A percentile compares a stretch with the other conserved stretches of the same genome.
Evolutionary conservation across 2,797 vertebrate genomes (phyloP).

Genomic region (Meriones psammophilus): DNA sequence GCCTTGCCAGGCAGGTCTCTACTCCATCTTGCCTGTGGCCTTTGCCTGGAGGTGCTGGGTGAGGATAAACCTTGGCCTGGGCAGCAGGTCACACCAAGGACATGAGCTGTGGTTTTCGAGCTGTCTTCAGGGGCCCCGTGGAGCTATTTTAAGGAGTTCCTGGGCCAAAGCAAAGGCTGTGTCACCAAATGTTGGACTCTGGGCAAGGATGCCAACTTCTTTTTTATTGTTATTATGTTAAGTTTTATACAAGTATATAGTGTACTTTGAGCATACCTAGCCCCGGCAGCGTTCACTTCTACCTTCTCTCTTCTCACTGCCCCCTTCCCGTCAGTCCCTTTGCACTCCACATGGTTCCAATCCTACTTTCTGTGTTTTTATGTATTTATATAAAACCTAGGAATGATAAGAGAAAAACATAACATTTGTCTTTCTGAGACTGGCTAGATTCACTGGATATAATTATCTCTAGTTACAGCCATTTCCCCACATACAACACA

Average conservation of each 20-base stretch:
- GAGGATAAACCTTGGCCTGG: neutral
- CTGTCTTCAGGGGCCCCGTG: neutral
- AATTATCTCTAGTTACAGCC: neutral
- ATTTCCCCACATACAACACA: neutral
- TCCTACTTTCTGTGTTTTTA: neutral
- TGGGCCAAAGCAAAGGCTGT: neutral
- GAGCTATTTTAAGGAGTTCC: neutral
- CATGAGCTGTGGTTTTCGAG: fast-evolving
- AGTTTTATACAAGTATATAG: neutral
- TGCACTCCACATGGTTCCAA: neutral
- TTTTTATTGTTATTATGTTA: neutral
- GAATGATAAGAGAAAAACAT: neutral
- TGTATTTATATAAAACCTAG: neutral
- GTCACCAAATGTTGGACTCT: neutral
- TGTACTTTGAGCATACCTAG: neutral
- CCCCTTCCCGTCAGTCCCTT: neutral
- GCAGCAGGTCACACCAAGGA: neutral
- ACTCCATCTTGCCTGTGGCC: neutral
- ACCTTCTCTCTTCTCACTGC: neutral
- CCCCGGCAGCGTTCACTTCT: neutral
- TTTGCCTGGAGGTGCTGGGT: neutral
- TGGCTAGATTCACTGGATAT: neutral
- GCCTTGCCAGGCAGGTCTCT: neutral
- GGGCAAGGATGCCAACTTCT: neutral
- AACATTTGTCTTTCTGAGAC: neutral